Conservation (phyloP, 1,140 invertebrate genomes). For the Oncopodura yosiiana region DNA sequence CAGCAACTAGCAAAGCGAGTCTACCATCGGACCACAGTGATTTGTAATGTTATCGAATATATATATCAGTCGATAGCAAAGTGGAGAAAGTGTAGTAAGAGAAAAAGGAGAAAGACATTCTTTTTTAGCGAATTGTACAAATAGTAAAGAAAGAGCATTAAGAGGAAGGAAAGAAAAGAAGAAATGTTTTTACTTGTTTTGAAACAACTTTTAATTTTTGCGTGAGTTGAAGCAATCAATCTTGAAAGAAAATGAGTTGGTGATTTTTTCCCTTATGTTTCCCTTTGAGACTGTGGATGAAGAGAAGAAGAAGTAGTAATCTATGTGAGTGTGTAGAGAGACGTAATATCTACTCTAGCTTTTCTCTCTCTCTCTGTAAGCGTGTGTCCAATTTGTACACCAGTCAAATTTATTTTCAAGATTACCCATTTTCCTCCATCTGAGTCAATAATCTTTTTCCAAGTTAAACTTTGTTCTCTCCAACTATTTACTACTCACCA, state of each 20-base stretch:
- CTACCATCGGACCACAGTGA: too few species aligned
- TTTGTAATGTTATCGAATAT: too few species aligned
- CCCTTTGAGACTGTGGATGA: too few species aligned
- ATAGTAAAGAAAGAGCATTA: slow-evolving; percentile 25
- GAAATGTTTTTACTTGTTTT: too few species aligned
- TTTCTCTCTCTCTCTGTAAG: background rate
- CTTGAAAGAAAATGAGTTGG: slow-evolving; percentile 32
- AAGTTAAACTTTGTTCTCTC: background rate
- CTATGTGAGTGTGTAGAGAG: too few species aligned
- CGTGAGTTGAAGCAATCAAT: slow-evolving; percentile 34
- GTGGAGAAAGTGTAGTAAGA: too few species aligned
- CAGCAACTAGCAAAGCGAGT: too few species aligned
- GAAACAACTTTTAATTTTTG: slow-evolving; percentile 34
- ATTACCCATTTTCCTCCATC: slow-evolving; percentile 13
- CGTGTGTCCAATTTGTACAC: slow-evolving; percentile 19
- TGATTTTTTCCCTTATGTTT: slow-evolving; percentile 27
- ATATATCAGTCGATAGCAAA: too few species aligned
- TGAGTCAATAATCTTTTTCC: slow-evolving; percentile 7
- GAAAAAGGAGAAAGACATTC: background rate
- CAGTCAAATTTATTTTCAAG: slow-evolving; percentile 21
- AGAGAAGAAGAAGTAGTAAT: too few species aligned
- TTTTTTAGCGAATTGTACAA: background rate
- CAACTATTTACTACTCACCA: background rate
- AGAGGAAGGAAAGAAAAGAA: background rate
- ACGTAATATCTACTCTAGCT: background rate